Evolutionary conservation across 2,113 vertebrate genomes (phyloP).

Genomic region (Castor canadensis): DNA sequence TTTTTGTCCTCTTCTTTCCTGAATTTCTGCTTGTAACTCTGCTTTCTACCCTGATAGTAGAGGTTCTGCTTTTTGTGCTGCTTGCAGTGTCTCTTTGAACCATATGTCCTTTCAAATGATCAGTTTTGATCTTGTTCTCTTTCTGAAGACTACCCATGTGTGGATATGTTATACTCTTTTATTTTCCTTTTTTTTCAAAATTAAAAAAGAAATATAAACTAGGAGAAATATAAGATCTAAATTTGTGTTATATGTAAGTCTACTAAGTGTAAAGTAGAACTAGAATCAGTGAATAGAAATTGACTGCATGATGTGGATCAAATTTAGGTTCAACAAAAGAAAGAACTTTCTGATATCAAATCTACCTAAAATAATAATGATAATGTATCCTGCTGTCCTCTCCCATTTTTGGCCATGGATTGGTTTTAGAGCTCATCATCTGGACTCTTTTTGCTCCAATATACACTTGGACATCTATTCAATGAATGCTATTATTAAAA

Average conservation of each 20-base stretch:
- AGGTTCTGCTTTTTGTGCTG: not conserved
- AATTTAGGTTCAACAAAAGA: not conserved
- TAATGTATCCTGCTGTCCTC: not conserved
- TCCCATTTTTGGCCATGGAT: not conserved
- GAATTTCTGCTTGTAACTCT: not conserved
- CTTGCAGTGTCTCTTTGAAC: not conserved
- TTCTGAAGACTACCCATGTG: not conserved
- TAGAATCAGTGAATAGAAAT: not conserved
- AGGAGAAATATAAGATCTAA: not conserved
- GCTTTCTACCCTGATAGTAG: not conserved
- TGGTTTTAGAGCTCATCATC: not conserved
- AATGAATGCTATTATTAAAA: not conserved
- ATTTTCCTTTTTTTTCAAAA: not conserved
- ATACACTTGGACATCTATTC: not conserved
- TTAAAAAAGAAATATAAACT: not conserved
- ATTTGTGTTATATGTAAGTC: not conserved
- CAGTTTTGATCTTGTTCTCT: not conserved
- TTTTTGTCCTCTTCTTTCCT: not conserved
- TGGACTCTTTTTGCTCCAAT: not conserved
- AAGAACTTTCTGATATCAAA: not conserved
- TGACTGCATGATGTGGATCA: not conserved
- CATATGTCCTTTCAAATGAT: not conserved
- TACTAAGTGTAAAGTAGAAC: not conserved
- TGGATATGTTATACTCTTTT: not conserved
- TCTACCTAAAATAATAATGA: not conserved